Conservation (phyloP, 2,888 invertebrate species). For the Platynereis dumerilii region DNA sequence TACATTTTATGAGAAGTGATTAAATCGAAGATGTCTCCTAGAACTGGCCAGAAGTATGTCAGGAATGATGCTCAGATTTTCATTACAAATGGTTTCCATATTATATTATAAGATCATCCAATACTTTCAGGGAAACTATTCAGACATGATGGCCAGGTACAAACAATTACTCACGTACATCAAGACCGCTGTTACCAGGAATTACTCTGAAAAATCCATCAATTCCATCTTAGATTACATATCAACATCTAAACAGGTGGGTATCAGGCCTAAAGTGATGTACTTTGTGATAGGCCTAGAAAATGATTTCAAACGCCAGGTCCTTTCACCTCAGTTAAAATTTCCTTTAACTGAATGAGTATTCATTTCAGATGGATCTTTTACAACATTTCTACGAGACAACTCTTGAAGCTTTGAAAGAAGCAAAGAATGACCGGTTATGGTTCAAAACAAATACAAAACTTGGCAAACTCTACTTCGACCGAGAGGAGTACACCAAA, state of each 20-base stretch:
- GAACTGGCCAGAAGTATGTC: too few relatives aligned
- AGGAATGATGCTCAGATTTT: too few relatives aligned
- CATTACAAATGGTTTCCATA: too few relatives aligned
- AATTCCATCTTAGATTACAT: conserved; percentile 99
- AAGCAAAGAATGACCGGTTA: conserved; percentile 97
- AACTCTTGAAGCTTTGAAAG: conserved; percentile 72
- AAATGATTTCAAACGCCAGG: too few relatives aligned
- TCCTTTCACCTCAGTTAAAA: too few relatives aligned
- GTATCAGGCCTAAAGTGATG: too few relatives aligned
- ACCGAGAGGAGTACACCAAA: conserved; percentile 91
- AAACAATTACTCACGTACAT: conserved; percentile 97
- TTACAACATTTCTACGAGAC: conserved; percentile 98
- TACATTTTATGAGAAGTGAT: too few relatives aligned
- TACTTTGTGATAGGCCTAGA: too few relatives aligned
- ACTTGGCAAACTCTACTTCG: conserved; percentile 96
- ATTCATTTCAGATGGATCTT: conserved; percentile 64
- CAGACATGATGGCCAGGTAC: conserved; percentile 94
- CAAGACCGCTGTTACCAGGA: conserved; percentile 98
- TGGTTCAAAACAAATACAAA: conserved; percentile 99
- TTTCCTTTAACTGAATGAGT: too few relatives aligned
- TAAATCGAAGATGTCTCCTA: too few relatives aligned
- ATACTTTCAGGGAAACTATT: conserved; percentile 83
- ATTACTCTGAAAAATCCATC: conserved; percentile 99
- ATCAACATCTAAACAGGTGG: conserved; percentile 96
- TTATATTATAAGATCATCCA: too few relatives aligned